Evolutionary conservation across 1,140 invertebrate species (phyloP), one percentile per base, ranked within the genome.

Genomic region (Zaprionus tsacasi): DNA sequence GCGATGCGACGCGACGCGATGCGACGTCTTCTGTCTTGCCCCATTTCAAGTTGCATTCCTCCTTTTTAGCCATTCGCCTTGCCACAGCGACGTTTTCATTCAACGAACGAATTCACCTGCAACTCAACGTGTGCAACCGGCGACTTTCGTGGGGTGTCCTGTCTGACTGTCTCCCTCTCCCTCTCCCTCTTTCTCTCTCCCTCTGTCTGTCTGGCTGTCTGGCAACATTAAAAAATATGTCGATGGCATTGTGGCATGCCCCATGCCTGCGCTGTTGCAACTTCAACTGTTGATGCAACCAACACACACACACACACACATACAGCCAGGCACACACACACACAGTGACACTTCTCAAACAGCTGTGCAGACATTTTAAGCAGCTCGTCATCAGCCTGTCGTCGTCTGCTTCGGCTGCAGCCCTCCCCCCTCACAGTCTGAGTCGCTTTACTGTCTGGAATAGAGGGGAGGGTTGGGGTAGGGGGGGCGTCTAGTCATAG

Each of bases 291-390:
- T 85, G 82, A 85, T 85, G 82, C 82, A 81, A 86, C 82, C 71
- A 70, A 60, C 40, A 43, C 27, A 50, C 25, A 55, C 43, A 54
- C 25, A 54, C 11, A 21, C 21, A 21, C 21, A 21, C 21, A 21
- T 21, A 2, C 21, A 21, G 21, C 2, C 21, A 21, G 1, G 10
- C 15, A 27, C 48, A 30, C 7, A 30, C 50, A 54, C 21, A 8
- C n/a, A 55, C 52, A 55, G n/a, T 11, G 27, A 55, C 55, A 66
- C 45, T 50, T 50, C 45, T 60, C 70, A 82, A 88, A 87, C 85
- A 87, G 83, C 83, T 88, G 85, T 80, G 85, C 81, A 88, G 83
- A 88, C 83, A 83, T 88, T 87, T 85, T 87, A 87, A 87, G 83
- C 83, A 87, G 83, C 85, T 66, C 72, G 77, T 79, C 77, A 71